Base-by-base conservation (phyloP, 2,888 invertebrate genomes). In the Cosmia trapezina region DNA sequence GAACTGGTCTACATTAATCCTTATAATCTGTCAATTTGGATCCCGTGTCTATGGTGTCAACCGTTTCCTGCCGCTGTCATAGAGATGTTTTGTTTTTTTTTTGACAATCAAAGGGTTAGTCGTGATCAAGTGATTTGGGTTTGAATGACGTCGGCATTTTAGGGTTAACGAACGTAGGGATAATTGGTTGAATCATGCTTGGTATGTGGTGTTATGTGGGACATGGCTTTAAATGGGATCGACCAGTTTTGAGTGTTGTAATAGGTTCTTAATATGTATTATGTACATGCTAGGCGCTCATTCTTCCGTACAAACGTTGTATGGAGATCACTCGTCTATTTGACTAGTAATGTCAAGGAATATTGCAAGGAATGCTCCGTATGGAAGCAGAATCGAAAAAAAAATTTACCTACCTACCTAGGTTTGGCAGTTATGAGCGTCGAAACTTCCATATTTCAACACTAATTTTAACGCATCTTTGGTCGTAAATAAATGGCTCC, bases 111-210 rank as follows among this genome's bases (percentile, higher is more conserved):
- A 80, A 76, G 86, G 86, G 86, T 85, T 84, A 70, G 53, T 90
- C 91, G 90, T 90, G 92, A 89, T 87, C 86, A 73, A 75, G 86
- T 80, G 90, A 91, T 92, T 89, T 86, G 75, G 70, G 63, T 81
- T 76, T 76, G 75, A 80, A 69, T 76, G 73, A 78, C 70, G 64
- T 76, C 69, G 80, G 83, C 73, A 59, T 86, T 84, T 80, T 61
- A 62, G 74, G 85, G 81, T 84, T 86, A 86, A 86, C 76, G 86
- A 63, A 77, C 81, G 63, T 67, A 9, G 37, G 59, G 70, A 65
- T 70, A 73, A 70, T 83, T 75, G 67, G 68, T 64, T 51, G 19
- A 41, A 14, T 14, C 37, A 51, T 64, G 57, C 61, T 70, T 66
- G 70, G 61, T 74, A 75, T 77, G 66, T 73, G 72, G 17, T 49